These are phyloP conservation scores for Leguminivora glycinivorella DNA, from an alignment of 1,140 invertebrate genomes.

Conservation along the genomic window DNA sequence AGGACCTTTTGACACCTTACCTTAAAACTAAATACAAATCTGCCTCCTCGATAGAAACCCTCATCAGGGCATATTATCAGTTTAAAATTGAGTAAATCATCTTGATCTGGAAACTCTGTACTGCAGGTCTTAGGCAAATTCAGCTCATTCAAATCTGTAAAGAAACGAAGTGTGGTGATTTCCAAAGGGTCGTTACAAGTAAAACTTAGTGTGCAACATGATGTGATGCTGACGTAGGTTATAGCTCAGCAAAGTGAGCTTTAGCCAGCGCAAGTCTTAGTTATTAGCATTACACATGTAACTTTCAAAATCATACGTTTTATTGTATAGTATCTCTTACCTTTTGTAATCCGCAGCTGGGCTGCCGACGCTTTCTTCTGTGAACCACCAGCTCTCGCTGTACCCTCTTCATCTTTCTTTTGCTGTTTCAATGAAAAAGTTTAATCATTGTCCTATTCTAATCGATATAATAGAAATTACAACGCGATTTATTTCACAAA, in stretches of 20 bases:
- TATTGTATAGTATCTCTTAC: slow-evolving; percentile 74
- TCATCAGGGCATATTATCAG: slow-evolving; percentile 98
- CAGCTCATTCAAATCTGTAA: slow-evolving; percentile 97
- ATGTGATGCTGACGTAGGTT: slow-evolving; percentile 23
- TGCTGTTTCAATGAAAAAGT: slow-evolving; percentile 98
- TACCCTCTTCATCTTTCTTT: slow-evolving; percentile 96
- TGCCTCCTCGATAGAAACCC: slow-evolving; percentile 96
- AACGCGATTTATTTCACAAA: slow-evolving; percentile 71
- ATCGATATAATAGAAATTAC: slow-evolving; percentile 61
- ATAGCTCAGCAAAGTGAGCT: neutral
- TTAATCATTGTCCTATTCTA: slow-evolving; percentile 91
- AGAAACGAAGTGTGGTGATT: slow-evolving; percentile 36
- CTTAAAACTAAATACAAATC: slow-evolving; percentile 98
- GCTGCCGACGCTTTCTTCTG: slow-evolving; percentile 97
- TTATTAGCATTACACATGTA: neutral
- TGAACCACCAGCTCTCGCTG: slow-evolving; percentile 85
- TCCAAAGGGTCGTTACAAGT: neutral
- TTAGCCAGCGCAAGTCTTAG: neutral
- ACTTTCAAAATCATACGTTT: neutral
- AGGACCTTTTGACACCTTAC: slow-evolving; percentile 45
- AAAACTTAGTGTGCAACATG: neutral
- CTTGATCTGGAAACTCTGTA: slow-evolving; percentile 97
- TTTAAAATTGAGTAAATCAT: slow-evolving; percentile 98
- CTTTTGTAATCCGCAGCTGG: slow-evolving; percentile 98
- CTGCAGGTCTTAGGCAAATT: slow-evolving; percentile 98